These are phyloP conservation scores for Microctonus aethiopoides DNA, from an alignment of 2,888 invertebrate species.

Conservation along the genomic window DNA sequence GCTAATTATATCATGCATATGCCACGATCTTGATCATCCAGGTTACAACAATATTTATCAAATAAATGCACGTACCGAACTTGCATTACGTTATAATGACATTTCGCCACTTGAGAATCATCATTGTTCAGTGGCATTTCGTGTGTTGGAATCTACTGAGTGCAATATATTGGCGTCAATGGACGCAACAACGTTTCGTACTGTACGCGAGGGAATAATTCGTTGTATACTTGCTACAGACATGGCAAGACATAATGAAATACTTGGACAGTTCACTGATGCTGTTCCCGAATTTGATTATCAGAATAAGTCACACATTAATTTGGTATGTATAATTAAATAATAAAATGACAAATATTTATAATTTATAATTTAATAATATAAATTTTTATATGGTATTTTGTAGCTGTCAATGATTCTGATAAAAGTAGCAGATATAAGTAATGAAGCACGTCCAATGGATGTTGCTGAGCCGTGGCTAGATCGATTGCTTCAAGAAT, in stretches of 20 bases:
- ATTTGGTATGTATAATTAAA: slow-evolving; percentile 71
- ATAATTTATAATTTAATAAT: not conserved
- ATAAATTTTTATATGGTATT: slow-evolving; percentile 24
- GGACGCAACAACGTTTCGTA: slow-evolving; percentile 72
- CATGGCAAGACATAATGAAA: slow-evolving; percentile 84
- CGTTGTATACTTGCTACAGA: slow-evolving; percentile 82
- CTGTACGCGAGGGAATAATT: slow-evolving; percentile 82
- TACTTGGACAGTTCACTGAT: slow-evolving; percentile 78
- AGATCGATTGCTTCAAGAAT: slow-evolving; percentile 79
- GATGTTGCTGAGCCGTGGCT: slow-evolving; percentile 87
- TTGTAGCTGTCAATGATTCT: slow-evolving; percentile 80
- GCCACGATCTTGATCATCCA: slow-evolving; percentile 84
- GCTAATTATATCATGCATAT: slow-evolving; percentile 81
- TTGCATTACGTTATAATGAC: slow-evolving; percentile 86
- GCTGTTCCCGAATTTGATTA: slow-evolving; percentile 76
- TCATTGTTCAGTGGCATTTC: slow-evolving; percentile 86
- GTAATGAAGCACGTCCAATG: slow-evolving; percentile 85
- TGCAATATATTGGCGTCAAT: slow-evolving; percentile 83
- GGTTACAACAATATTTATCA: slow-evolving; percentile 84
- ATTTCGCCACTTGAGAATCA: slow-evolving; percentile 88
- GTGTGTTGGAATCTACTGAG: slow-evolving; percentile 81
- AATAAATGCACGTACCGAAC: slow-evolving; percentile 85
- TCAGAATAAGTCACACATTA: slow-evolving; percentile 76
- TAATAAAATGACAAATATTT: too few relatives aligned
- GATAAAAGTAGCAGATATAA: slow-evolving; percentile 87